Base-by-base conservation (phyloP, 2,888 invertebrate genomes). In the Sicus ferrugineus region DNA sequence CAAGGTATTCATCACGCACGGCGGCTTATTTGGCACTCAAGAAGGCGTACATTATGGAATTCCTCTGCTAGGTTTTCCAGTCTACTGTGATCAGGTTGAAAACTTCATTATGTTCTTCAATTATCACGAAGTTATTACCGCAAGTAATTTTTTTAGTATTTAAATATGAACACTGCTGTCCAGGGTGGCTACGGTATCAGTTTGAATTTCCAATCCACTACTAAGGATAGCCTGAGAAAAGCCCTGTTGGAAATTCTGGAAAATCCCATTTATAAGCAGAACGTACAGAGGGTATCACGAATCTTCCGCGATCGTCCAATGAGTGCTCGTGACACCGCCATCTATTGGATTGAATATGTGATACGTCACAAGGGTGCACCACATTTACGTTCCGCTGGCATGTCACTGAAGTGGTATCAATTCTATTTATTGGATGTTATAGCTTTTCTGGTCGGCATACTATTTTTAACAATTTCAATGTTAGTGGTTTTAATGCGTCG, bases 71-170 rank as follows among this genome's bases (percentile, higher is more conserved):
- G 86, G 86, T 9, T 82, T 87, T 4, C 87, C 87, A 48, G 77
- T 87, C 64, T 86, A 80, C 72, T 85, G 82, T 21, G 87, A 87
- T 75, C 87, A 87, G 77, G 84, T 81, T 65, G 86, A 86, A 72
- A 77, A 83, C 42, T 84, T 84, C 0, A 72, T 76, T 0, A 21
- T 14, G n/a, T 11, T n/a, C 1, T 38, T 7, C 63, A 3, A 42
- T 3, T 38, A 5, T 30, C 21, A 42, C 19, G 7, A 2, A 38
- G n/a, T 82, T 2, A 76, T 81, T 6, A n/a, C n/a, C n/a, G n/a
- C 76, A 84, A 62, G 65, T 84, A 9, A 14, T 30, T 48, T n/a
- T 76, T 75, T 30, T 76, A 86, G 79, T 79, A 78, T 59, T 76
- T 84, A 9, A 86, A 86, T 65, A 79, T 84, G 73, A 81, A 80